A percentile compares a stretch with the other conserved stretches of the same genome.
Evolutionary conservation across 2,797 vertebrate species (phyloP).

Genomic region (Oreochromis grahami): DNA sequence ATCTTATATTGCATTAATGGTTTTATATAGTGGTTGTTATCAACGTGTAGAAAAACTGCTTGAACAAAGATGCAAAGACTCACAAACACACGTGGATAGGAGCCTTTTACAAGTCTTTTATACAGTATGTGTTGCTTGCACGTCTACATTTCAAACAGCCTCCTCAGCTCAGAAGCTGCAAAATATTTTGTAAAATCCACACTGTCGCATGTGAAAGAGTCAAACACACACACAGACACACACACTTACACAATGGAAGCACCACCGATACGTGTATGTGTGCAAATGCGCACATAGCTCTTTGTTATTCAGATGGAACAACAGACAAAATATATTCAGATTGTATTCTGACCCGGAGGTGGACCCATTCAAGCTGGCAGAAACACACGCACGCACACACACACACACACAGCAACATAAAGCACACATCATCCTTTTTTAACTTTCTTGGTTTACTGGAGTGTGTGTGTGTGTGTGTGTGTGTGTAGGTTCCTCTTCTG

Average conservation of each 20-base stretch:
- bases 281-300: slow-evolving; percentile 37
- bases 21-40: neutral
- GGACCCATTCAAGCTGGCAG: slow-evolving; percentile 44
- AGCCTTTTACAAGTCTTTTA: neutral
- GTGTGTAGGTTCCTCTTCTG: slow-evolving; percentile 11
- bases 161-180: neutral
- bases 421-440: neutral
- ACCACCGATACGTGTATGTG: slow-evolving; percentile 8
- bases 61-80: neutral
- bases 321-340: slow-evolving; percentile 69
- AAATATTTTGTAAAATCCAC: slow-evolving; percentile 38
- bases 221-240: neutral
- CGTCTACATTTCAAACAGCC: slow-evolving; percentile 46
- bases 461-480: neutral
- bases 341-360: slow-evolving; percentile 71
- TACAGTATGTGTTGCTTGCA: neutral
- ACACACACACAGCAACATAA: neutral
- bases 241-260: neutral
- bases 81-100: neutral
- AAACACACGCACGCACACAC: neutral
- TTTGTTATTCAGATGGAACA: slow-evolving; percentile 73
- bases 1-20: neutral
- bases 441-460: neutral
- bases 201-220: slow-evolving; percentile 31
- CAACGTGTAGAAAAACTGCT: neutral